These are phyloP conservation scores for Clarias gariepinus DNA, from an alignment of 2,113 vertebrate species.

Conservation along the genomic window DNA sequence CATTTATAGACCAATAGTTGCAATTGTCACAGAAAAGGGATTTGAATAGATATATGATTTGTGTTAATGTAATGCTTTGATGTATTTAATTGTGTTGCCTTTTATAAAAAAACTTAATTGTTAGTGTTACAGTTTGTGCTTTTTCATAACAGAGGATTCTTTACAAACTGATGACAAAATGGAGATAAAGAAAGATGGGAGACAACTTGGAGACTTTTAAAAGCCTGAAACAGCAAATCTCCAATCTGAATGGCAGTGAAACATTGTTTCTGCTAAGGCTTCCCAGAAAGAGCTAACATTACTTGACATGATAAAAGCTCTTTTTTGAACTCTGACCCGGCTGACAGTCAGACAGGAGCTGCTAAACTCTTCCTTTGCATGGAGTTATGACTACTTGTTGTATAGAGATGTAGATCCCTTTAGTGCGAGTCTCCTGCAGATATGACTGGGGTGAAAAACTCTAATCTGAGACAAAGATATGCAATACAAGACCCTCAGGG, in stretches of 20 bases:
- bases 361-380: background rate
- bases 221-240: background rate
- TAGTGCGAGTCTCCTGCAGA: background rate
- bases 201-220: background rate
- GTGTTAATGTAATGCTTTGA: background rate
- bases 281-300: background rate
- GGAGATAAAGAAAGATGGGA: background rate
- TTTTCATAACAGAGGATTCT: background rate
- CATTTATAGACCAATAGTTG: no score
- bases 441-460: constrained; percentile 38
- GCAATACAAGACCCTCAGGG: background rate
- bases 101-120: background rate
- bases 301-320: background rate
- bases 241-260: background rate
- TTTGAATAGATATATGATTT: background rate
- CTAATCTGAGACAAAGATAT: constrained; percentile 21
- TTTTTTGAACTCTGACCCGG: constrained; percentile 14
- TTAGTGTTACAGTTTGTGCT: background rate
- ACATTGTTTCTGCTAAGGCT: background rate
- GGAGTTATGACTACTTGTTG: background rate
- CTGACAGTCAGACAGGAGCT: constrained; percentile 5
- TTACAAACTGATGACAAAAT: background rate
- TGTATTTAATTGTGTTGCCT: background rate
- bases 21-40: background rate
- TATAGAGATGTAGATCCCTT: background rate